These are phyloP conservation scores for Hemicentrotus pulcherrimus DNA, from an alignment of 35 echinoderm and acorn worm genomes.

Conservation along the genomic window DNA sequence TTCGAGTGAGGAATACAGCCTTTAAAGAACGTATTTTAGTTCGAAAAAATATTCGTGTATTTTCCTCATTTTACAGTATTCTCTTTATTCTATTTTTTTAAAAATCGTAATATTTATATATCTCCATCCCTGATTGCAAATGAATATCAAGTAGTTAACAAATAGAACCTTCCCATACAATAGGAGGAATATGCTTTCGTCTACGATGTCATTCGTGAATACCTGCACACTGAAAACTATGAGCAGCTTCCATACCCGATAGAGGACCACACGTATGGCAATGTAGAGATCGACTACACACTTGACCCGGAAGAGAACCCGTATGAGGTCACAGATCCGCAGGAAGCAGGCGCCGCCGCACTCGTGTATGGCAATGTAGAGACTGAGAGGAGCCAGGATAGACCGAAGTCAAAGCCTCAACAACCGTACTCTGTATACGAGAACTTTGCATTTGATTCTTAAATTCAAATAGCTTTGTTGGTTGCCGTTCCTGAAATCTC, in stretches of 20 bases:
- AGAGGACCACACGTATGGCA: background rate
- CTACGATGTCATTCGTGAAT: constrained; percentile 12
- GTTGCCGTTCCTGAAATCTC: too few relatives aligned
- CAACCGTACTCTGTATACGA: background rate
- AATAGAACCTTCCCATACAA: too few relatives aligned
- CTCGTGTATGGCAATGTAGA: background rate
- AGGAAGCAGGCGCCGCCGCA: background rate
- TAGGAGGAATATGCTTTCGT: constrained; percentile 35
- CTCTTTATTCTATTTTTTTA: too few relatives aligned
- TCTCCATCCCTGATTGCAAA: too few relatives aligned
- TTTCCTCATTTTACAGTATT: too few relatives aligned
- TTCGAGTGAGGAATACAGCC: too few relatives aligned
- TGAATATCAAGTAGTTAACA: too few relatives aligned
- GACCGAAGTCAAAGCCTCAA: background rate
- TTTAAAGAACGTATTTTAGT: too few relatives aligned
- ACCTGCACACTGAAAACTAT: background rate
- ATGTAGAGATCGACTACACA: background rate
- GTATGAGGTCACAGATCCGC: background rate
- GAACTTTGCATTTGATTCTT: too few relatives aligned
- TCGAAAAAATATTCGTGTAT: too few relatives aligned
- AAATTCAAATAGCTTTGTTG: too few relatives aligned
- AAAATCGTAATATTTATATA: too few relatives aligned
- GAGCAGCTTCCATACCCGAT: background rate
- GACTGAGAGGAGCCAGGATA: background rate
- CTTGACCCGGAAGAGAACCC: background rate